Evolutionary conservation across 2,113 vertebrate species (phyloP).

Genomic region (Trogon surrucura): DNA sequence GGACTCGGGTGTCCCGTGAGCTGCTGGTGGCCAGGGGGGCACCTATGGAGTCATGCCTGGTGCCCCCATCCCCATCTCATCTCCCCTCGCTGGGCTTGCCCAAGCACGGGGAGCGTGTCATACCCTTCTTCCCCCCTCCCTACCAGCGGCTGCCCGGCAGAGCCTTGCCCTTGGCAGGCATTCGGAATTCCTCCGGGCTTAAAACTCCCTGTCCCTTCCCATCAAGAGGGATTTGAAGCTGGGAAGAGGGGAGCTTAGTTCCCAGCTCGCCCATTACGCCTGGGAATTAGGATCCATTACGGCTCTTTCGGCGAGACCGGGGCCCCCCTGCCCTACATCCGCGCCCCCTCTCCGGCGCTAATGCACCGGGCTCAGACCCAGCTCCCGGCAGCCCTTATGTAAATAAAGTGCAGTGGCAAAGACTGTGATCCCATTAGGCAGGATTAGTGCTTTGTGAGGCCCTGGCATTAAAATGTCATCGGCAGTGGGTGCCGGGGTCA

Average conservation of each 20-base stretch:
- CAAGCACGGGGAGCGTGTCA: rapidly evolving
- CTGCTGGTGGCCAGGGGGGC: background rate
- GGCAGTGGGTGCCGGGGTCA: rapidly evolving
- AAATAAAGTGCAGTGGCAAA: conserved; percentile 63
- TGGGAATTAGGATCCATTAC: conserved; percentile 42
- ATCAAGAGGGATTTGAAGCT: conserved; percentile 69
- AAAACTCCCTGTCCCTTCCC: conserved; percentile 16
- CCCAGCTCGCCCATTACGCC: background rate
- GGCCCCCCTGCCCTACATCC: conserved; percentile 30
- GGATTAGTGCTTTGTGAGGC: conserved; percentile 58
- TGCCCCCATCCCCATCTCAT: background rate
- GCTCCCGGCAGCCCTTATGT: conserved; percentile 11
- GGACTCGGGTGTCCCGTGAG: rapidly evolving
- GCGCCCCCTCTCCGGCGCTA: background rate
- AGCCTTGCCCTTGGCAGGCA: background rate
- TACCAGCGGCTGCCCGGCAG: background rate
- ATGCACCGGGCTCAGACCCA: background rate
- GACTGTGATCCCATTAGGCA: conserved; percentile 68
- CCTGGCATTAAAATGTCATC: background rate
- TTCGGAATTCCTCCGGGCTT: conserved; percentile 50
- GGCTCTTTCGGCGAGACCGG: background rate
- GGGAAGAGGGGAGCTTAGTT: background rate
- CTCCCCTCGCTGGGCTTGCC: rapidly evolving
- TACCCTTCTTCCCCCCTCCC: background rate
- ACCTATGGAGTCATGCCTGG: rapidly evolving